Base-by-base conservation (phyloP, 2,113 vertebrate genomes). In the Phasianus colchicus region DNA sequence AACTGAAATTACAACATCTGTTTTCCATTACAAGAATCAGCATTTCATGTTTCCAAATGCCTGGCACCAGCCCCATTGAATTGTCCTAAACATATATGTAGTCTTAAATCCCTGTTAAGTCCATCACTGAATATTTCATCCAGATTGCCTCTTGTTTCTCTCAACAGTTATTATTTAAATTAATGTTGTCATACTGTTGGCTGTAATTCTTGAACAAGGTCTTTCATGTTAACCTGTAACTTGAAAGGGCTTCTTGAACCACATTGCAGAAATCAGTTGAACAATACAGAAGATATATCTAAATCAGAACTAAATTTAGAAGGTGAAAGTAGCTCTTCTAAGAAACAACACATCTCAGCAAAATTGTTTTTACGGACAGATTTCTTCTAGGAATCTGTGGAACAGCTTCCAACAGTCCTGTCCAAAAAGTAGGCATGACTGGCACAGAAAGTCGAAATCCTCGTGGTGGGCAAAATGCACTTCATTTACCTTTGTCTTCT, bases 121-220 rank as follows among this genome's bases (percentile, higher is more conserved):
- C 90, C 83, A 89, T 87, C 86, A 83, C 47, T 47, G 47, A 21
- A 47, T 47, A 47, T 92, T 95, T 96, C 91, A 78, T 95, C 91
- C 90, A 90, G 86, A 86, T 94, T 84, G 72, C 74, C 79, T 79
- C 82, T 96, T 87, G 71, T 90, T 96, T 97, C 92, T 91, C 89
- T 89, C 75, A 40, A 67, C 92, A 75, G 79, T 88, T 92, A 93
- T 94, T 69, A 79, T 86, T 83, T 92, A 96, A 95, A 93, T 96
- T 93, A 88, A 89, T 93, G 92, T 52, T 83, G 94, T 82, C 93
- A 73, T 71, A 69, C 50, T 50, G 63, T 45, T 88, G 86, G 84
- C 60, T 69, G 63, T 81, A 86, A 77, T 94, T 96, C 93, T 95
- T 91, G 65, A 93, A 72, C 64, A 72, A 54, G 63, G 92, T 95